Evolutionary conservation across 2,888 invertebrate species (phyloP).

Genomic region (Trissonchulus latispiculum): DNA sequence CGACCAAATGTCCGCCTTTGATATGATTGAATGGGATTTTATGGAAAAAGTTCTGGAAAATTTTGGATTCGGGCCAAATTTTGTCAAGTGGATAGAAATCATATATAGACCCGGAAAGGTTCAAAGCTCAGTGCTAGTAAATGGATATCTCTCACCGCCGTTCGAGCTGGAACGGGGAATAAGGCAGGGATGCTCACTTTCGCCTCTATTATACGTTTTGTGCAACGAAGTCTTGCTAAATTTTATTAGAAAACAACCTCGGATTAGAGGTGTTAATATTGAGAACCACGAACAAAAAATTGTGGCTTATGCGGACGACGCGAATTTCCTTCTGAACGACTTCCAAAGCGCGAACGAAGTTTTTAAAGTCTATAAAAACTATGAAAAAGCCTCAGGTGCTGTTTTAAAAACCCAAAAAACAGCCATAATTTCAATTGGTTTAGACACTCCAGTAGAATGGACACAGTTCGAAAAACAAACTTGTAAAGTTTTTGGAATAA

Average conservation of each 20-base stretch:
- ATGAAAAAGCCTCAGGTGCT: no score
- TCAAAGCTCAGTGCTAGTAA: not conserved
- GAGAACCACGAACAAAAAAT: not conserved
- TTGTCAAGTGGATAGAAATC: no score
- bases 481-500: no score
- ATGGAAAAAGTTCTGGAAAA: no score
- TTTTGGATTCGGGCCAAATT: no score
- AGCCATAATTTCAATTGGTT: no score
- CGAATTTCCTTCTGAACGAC: not conserved
- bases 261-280: not conserved
- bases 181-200: slow-evolving; percentile 3
- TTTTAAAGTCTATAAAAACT: no score
- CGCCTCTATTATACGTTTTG: slow-evolving; percentile 2
- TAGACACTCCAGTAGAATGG: no score
- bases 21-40: no score
- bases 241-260: not conserved
- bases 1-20: not conserved
- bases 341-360: not conserved
- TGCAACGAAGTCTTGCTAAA: not conserved
- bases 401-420: no score
- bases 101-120: slow-evolving; percentile 1
- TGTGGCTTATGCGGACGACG: not conserved
- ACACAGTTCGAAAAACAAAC: no score
- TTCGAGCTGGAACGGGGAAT: not conserved
- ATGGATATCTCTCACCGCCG: not conserved